Base-by-base conservation (phyloP, 2,888 invertebrate species). In the Drepanosiphum platanoidis region DNA sequence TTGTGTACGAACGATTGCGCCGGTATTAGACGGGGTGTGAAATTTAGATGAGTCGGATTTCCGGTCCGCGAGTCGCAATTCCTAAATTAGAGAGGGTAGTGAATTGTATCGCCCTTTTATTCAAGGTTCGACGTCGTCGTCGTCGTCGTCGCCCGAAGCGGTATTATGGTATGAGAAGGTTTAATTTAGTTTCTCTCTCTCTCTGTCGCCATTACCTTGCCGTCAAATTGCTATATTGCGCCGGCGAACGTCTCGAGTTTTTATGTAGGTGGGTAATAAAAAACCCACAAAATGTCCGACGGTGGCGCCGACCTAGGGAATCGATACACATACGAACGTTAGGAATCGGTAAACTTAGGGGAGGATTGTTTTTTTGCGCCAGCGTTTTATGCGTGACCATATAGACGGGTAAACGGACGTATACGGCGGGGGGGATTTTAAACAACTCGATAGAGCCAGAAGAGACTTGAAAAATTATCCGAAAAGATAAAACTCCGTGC, bases 241-340 rank as follows among this genome's bases (percentile, higher is more conserved):
- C n/a, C 30, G 46, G 30, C 22, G 58, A 68, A 68, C n/a, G 64
- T 82, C 61, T 82, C 42, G 32, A 64, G 74, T 32, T 83, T 82
- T 66, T 75, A 75, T 82, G 82, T 74, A 61, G 72, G 72, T 72
- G n/a, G 39, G 52, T 75, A 66, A 84, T 68, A 84, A 75, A 68
- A 84, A 74, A 83, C 72, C 66, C 66, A 66, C 46, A 77, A 75
- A 75, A 84, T n/a, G 75, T 68, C 68, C 36, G 68, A 84, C 30
- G 75, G 66, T 84, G 75, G 83, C 75, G 83, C 75, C 83, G 74
- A 52, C 42, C 34, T 7, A 68, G 46, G 7, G 52, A 84, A 84
- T 84, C 83, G 75, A 84, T 82, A 70, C 18, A 64, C n/a, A 68
- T 61, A 61, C 42, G 4, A 5, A 52, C 80, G 52, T 52, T 80